Evolutionary conservation across 1,140 invertebrate genomes (phyloP), one percentile per base, ranked within the genome.

Genomic region (Grapholita molesta): DNA sequence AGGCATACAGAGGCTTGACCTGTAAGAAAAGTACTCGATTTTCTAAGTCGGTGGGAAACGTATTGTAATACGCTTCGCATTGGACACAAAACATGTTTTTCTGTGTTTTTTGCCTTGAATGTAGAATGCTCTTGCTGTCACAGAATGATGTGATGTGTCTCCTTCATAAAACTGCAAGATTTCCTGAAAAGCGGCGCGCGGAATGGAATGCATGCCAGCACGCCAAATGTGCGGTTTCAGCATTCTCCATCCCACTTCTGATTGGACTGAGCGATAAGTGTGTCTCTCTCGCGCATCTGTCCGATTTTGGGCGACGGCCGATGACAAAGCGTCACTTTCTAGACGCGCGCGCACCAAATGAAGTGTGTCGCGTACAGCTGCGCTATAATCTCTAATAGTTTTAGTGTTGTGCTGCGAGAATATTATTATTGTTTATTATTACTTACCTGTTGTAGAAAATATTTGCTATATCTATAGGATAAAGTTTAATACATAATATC

Each of bases 341-440:
- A 85, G 79, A 77, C 75, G 78, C 82, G 80, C 86, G 85, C 84
- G 86, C 85, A 84, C 82, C 84, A 89, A 88, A 85, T 89, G 87
- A 87, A 89, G 86, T 89, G 86, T 89, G 86, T 85, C 85, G 89
- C 83, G 77, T 82, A 83, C 86, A 86, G 86, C 83, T 89, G 87
- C 81, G 75, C 77, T 74, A 84, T 85, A 84, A 79, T 79, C 78
- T 84, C 75, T 70, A 78, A 81, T 82, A 79, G 82, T 8, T 30
- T 7, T 48, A 48, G 42, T 48, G 42, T 21, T 48, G 42, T 48
- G 18, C 35, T 9, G n/a, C n/a, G n/a, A n/a, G n/a, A 38, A 38
- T 38, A 15, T 38, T 5, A 38, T 15, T 4, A n/a, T 3, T 3
- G 28, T 3, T 3, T 30, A 30, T 3, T 30, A 30, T 7, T 30